Evolutionary conservation across 2,797 vertebrate genomes (phyloP), one percentile per base, ranked within the genome.

Genomic region (Melanotaenia maccullochi): DNA sequence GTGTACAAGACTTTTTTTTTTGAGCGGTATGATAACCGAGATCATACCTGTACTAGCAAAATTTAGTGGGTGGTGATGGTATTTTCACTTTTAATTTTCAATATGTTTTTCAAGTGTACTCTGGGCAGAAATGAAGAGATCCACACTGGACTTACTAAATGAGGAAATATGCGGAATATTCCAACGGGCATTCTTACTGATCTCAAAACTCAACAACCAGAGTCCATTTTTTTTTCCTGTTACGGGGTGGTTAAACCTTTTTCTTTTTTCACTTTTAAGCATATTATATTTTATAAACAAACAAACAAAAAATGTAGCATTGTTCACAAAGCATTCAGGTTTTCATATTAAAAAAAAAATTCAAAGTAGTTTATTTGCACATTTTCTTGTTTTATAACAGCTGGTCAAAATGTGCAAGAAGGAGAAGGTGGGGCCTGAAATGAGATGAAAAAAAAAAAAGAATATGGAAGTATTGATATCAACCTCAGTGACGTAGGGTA

Each of bases 251-350:
- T 89, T 91, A 89, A 92, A 86, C 87, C 80, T 76, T 77, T 87
- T 84, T 85, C 89, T 92, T 89, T 92, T 91, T 88, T 71, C 84
- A 86, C 94, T 91, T 93, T 91, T 81, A 91, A 93, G 89, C 91
- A 83, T 92, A 90, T 85, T 92, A 85, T 91, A 92, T 93, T 92
- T 93, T 91, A 83, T 91, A 91, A 92, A 91, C 88, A 91, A 89
- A 85, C 90, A 75, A 93, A 95, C 42, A 44, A 42, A 42, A 25
- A 94, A 96, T 97, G 96, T 97, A 96, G 96, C 95, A 97, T 96
- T 95, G 95, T 95, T 96, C 94, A 91, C 94, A 93, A 93, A 96
- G 94, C 94, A 95, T 96, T 96, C 94, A 96, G 95, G 95, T 96
- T 94, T 94, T 95, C 92, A 92, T 92, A 91, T 80, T 32, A 28